Percentiles rank a stretch among this genome's conserved stretches.
Conservation (phyloP, 2,113 vertebrate genomes). For the Hassar affinis region DNA sequence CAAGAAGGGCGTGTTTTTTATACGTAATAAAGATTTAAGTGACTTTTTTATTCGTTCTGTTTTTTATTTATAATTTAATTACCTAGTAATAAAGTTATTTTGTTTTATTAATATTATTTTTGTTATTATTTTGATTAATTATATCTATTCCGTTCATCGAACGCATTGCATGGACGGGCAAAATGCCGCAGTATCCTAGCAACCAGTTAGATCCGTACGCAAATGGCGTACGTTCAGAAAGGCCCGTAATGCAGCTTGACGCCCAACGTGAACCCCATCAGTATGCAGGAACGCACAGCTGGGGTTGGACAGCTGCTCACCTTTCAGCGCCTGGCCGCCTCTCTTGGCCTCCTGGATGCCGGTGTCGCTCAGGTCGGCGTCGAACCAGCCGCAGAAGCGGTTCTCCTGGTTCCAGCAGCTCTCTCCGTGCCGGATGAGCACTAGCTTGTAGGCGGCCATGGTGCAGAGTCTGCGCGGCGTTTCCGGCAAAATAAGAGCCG, state of each 20-base stretch:
- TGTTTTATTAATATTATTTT: too few species aligned
- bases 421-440: slow-evolving; percentile 82
- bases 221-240: background rate
- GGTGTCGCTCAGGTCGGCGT: slow-evolving; percentile 79
- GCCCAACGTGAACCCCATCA: too few species aligned
- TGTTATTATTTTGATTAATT: too few species aligned
- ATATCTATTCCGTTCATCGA: background rate
- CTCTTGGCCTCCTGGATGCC: slow-evolving; percentile 77
- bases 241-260: background rate
- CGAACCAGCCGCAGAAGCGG: slow-evolving; percentile 84
- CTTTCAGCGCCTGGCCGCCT: slow-evolving; percentile 79
- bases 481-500: background rate
- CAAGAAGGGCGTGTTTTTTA: background rate
- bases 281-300: background rate
- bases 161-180: background rate
- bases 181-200: slow-evolving; percentile 1
- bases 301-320: slow-evolving; percentile 50
- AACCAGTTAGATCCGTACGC: background rate
- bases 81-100: background rate
- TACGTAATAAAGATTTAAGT: background rate
- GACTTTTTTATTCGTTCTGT: background rate
- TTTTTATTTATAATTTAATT: background rate
- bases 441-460: slow-evolving; percentile 79
- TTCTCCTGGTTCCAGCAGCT: slow-evolving; percentile 86
- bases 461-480: background rate